Conservation (phyloP, 2,797 vertebrate species). For the Pseudochirops corinnae region DNA sequence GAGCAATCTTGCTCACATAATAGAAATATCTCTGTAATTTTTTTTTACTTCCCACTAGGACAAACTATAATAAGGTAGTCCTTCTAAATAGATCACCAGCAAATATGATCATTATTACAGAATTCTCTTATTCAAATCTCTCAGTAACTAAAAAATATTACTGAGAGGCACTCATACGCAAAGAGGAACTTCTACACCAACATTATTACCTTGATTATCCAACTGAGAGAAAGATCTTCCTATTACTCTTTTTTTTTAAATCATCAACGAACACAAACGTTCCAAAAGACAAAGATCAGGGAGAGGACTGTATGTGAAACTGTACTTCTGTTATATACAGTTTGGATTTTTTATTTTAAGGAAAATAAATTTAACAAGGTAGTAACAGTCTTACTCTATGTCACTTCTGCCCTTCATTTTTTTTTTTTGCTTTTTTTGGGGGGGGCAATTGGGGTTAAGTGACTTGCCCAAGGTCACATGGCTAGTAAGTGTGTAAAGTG, state of each 20-base stretch:
- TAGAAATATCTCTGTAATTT: neutral
- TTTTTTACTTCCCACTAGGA: neutral
- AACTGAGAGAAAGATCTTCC: neutral
- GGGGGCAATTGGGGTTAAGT: too few species aligned
- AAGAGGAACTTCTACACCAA: neutral
- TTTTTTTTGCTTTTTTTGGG: neutral
- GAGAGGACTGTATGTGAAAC: neutral
- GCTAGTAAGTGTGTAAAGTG: too few species aligned
- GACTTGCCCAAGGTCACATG: too few species aligned
- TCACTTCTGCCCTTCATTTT: neutral
- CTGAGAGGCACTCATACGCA: too few species aligned
- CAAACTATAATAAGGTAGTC: neutral
- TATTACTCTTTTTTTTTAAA: neutral
- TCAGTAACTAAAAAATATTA: neutral
- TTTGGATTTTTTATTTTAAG: neutral
- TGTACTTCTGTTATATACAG: neutral
- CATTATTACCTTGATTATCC: neutral
- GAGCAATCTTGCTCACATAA: neutral
- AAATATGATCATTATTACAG: neutral
- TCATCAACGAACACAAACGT: neutral
- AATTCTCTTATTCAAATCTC: neutral
- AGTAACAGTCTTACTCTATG: neutral
- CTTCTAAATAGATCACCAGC: neutral
- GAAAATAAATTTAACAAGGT: neutral
- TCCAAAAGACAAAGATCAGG: neutral